These are phyloP conservation scores for Nemapogon koenigi DNA, from an alignment of 2,888 invertebrate genomes.

Conservation along the genomic window DNA sequence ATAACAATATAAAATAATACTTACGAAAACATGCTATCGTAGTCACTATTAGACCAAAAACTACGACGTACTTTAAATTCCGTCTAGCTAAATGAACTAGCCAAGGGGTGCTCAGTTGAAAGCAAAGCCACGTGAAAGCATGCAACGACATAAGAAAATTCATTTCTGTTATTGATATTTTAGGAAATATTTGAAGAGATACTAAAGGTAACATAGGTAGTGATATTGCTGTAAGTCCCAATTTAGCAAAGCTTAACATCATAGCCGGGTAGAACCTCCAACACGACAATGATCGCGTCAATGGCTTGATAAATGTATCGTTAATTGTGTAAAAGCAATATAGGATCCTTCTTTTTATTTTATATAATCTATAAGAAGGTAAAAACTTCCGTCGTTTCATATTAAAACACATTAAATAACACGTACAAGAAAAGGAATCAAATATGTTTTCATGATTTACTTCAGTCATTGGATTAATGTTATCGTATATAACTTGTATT, in stretches of 20 bases:
- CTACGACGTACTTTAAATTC: conserved; percentile 46
- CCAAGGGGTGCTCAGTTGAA: conserved; percentile 50
- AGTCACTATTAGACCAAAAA: conserved; percentile 37
- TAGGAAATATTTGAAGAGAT: conserved; percentile 39
- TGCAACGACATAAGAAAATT: conserved; percentile 50
- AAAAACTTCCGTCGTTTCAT: conserved; percentile 42
- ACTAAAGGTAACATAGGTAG: conserved; percentile 41
- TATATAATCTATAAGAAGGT: conserved; percentile 51
- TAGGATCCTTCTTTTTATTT: conserved; percentile 34
- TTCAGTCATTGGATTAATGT: conserved; percentile 46
- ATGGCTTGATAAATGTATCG: conserved; percentile 50
- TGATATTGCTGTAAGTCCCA: conserved; percentile 38
- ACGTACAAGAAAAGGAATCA: conserved; percentile 49
- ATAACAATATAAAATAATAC: no score
- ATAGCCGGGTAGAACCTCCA: conserved; percentile 55
- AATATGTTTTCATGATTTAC: conserved; percentile 49
- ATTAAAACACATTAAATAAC: conserved; percentile 42
- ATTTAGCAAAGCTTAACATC: conserved; percentile 37
- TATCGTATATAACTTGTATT: conserved; percentile 48
- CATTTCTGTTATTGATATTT: conserved; percentile 39
- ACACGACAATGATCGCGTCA: conserved; percentile 47
- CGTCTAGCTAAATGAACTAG: conserved; percentile 45
- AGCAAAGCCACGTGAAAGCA: conserved; percentile 56
- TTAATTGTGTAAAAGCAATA: conserved; percentile 43
- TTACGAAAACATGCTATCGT: conserved; percentile 43